These are phyloP conservation scores for Melanotaenia maccullochi DNA, from an alignment of 2,797 vertebrate genomes.

Conservation along the genomic window DNA sequence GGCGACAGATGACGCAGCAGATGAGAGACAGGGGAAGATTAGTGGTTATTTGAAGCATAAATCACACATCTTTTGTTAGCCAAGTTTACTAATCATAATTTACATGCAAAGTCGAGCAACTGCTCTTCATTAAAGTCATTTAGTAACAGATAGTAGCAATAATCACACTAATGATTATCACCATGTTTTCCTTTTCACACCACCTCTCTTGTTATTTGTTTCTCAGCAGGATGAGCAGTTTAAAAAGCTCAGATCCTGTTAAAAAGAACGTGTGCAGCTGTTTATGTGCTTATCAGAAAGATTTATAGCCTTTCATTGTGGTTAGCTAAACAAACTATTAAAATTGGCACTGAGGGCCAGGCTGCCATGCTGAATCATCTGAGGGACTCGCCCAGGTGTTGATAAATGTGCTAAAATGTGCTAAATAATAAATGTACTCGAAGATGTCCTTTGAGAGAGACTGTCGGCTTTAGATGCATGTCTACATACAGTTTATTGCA, in stretches of 20 bases:
- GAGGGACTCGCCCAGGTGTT: conserved; percentile 50
- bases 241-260: conserved; percentile 47
- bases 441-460: conserved; percentile 20
- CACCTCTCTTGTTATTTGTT: conserved; percentile 42
- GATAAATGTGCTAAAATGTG: conserved; percentile 37
- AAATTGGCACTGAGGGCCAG: conserved; percentile 47
- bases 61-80: conserved; percentile 53
- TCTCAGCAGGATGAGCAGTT: conserved; percentile 43
- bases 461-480: conserved; percentile 32
- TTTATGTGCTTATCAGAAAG: conserved; percentile 43
- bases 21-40: conserved; percentile 49
- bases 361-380: conserved; percentile 56
- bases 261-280: conserved; percentile 19
- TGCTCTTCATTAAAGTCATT: conserved; percentile 65
- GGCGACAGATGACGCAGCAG: conserved; percentile 40
- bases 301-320: conserved; percentile 69
- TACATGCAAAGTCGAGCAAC: conserved; percentile 43
- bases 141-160: conserved; percentile 51
- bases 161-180: conserved; percentile 48
- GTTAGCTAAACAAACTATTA: conserved; percentile 69
- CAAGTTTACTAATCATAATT: conserved; percentile 48
- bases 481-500: not conserved
- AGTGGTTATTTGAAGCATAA: conserved; percentile 53
- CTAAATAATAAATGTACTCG: not conserved
- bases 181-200: conserved; percentile 24